A percentile compares a stretch with the other conserved stretches of the same genome.
Conservation (phyloP, 2,113 vertebrate species). For the Gymnorhina tibicen region DNA sequence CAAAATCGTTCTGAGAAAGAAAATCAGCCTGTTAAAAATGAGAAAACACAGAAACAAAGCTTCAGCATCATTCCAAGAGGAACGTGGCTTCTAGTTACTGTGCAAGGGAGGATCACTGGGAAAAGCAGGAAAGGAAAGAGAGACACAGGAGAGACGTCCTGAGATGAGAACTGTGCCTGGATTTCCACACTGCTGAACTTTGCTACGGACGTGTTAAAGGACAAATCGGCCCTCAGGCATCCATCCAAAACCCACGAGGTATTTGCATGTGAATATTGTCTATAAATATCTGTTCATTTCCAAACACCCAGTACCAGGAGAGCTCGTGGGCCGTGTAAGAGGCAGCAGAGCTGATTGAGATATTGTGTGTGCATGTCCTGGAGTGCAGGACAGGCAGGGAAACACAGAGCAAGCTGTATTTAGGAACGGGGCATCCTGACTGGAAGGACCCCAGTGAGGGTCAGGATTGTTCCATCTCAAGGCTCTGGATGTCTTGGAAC, state of each 20-base stretch:
- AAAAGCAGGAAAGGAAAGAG: neutral
- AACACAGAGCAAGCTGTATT: neutral
- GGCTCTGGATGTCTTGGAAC: neutral
- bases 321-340: neutral
- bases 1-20: neutral
- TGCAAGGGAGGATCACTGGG: neutral
- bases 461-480: neutral
- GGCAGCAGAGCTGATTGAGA: neutral
- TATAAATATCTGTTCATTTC: neutral
- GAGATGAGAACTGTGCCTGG: neutral
- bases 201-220: neutral
- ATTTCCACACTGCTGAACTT: neutral
- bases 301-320: neutral
- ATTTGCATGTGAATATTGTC: neutral
- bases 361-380: fast-evolving
- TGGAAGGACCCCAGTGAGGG: neutral
- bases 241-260: neutral
- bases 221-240: neutral
- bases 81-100: neutral
- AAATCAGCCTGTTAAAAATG: neutral
- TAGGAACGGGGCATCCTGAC: neutral
- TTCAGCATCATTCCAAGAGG: neutral
- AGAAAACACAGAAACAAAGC: neutral
- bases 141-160: neutral
- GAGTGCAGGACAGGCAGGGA: neutral